These are phyloP conservation scores for Polypedilum pembai DNA, from an alignment of 1,140 invertebrate species.

Conservation along the genomic window DNA sequence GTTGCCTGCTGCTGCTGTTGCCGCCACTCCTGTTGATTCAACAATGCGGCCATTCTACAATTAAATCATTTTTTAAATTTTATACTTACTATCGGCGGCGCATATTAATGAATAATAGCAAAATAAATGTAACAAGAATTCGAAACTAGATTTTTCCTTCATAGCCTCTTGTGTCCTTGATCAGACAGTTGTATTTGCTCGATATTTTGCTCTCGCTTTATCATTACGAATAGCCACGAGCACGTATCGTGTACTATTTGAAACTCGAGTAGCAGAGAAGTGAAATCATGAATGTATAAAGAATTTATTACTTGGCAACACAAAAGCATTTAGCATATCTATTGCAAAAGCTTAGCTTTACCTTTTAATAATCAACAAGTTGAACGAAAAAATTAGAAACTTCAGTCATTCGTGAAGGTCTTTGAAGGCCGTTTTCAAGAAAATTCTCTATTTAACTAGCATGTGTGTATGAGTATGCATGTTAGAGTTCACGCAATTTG, in stretches of 20 bases:
- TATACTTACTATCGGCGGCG: background rate
- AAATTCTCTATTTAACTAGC: background rate
- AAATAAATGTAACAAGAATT: background rate
- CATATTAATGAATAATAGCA: background rate
- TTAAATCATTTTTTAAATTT: background rate
- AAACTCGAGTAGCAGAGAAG: conserved; percentile 10
- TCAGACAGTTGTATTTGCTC: background rate
- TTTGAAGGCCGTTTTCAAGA: background rate
- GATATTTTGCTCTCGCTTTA: background rate
- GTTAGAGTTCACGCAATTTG: no score
- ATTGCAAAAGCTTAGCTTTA: background rate
- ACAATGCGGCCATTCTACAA: background rate
- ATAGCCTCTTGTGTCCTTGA: background rate
- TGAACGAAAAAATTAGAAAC: background rate
- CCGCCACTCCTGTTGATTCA: background rate
- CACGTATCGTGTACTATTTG: background rate
- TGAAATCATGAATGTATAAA: conserved; percentile 4
- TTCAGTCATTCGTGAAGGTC: background rate
- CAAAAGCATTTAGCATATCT: background rate
- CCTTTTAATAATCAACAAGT: background rate
- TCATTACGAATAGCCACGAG: background rate
- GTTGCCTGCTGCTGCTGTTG: no score
- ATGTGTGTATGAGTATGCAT: no score
- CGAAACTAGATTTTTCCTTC: conserved; percentile 12
- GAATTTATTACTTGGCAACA: background rate